These are phyloP conservation scores for Meliscaeva auricollis DNA, from an alignment of 2,888 invertebrate genomes.

Conservation along the genomic window DNA sequence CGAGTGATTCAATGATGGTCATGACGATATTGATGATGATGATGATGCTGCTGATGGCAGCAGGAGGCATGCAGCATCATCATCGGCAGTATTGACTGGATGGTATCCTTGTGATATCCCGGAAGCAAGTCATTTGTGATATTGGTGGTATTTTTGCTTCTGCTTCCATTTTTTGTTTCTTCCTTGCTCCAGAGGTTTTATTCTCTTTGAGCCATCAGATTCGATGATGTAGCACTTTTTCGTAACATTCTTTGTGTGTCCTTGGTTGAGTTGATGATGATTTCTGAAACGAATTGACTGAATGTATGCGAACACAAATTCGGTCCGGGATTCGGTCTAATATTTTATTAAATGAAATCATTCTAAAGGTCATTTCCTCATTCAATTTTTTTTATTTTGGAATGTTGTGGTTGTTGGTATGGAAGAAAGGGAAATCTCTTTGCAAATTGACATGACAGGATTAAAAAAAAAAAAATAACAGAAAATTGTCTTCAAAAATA, in stretches of 20 bases:
- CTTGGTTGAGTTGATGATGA: background rate
- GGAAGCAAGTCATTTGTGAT: constrained; percentile 75
- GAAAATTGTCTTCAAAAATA: constrained; percentile 26
- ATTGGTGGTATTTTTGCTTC: constrained; percentile 66
- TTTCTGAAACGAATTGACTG: constrained; percentile 61
- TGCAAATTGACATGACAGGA: constrained; percentile 53
- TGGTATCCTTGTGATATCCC: constrained; percentile 64
- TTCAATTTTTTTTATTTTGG: constrained; percentile 19
- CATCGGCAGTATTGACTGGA: constrained; percentile 54
- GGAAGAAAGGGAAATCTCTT: constrained; percentile 30
- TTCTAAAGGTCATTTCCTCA: constrained; percentile 65
- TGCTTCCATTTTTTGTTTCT: constrained; percentile 15
- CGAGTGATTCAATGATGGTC: constrained; percentile 73
- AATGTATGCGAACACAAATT: too few species aligned
- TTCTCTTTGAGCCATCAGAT: constrained; percentile 9
- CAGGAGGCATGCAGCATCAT: constrained; percentile 64
- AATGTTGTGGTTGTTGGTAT: background rate
- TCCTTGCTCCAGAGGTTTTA: background rate
- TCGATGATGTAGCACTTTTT: constrained; percentile 68
- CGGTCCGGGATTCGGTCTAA: constrained; percentile 24
- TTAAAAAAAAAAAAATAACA: too few species aligned
- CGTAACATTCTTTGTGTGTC: background rate
- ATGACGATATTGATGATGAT: constrained; percentile 55
- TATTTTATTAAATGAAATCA: constrained; percentile 67
- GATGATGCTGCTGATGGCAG: constrained; percentile 58